A percentile compares a stretch with the other conserved stretches of the same genome.
Evolutionary conservation across 2,888 invertebrate species (phyloP).

Genomic region (Catocala sponsa): DNA sequence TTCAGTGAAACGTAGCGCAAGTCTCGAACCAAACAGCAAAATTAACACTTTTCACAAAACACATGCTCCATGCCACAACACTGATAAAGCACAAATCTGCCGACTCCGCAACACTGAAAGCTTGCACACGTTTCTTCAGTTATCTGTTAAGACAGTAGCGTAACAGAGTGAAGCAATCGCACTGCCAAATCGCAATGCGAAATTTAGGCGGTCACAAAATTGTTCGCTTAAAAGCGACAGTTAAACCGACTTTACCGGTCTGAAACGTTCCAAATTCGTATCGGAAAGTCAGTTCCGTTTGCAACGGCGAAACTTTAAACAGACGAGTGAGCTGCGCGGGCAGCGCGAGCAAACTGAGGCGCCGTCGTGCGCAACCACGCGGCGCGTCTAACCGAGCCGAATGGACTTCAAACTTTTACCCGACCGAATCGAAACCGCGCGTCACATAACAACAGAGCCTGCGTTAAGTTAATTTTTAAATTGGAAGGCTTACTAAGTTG

Average conservation of each 20-base stretch:
- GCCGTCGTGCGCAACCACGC: slow-evolving; percentile 72
- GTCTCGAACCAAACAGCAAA: slow-evolving; percentile 68
- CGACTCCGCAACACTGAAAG: slow-evolving; percentile 76
- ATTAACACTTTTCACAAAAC: slow-evolving; percentile 82
- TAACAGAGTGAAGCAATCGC: slow-evolving; percentile 80
- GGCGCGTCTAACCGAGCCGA: slow-evolving; percentile 72
- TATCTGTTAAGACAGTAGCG: slow-evolving; percentile 76
- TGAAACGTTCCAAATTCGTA: slow-evolving; percentile 81
- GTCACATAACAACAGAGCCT: slow-evolving; percentile 49
- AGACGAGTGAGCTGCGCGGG: slow-evolving; percentile 84
- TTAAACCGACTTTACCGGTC: slow-evolving; percentile 82
- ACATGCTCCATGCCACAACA: slow-evolving; percentile 79
- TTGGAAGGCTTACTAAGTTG: slow-evolving; percentile 75
- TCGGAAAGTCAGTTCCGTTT: slow-evolving; percentile 65
- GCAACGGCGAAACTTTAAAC: slow-evolving; percentile 53
- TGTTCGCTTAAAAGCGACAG: slow-evolving; percentile 79
- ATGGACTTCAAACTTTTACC: slow-evolving; percentile 85
- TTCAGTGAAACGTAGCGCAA: slow-evolving; percentile 77
- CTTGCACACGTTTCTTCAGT: slow-evolving; percentile 81
- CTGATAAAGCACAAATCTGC: slow-evolving; percentile 77
- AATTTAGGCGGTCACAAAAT: slow-evolving; percentile 73
- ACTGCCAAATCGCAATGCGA: slow-evolving; percentile 81
- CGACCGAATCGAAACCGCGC: slow-evolving; percentile 71
- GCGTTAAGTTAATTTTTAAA: slow-evolving; percentile 58
- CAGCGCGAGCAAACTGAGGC: slow-evolving; percentile 83